Conservation (phyloP, 2,888 invertebrate species). For the Plagodis pulveraria region DNA sequence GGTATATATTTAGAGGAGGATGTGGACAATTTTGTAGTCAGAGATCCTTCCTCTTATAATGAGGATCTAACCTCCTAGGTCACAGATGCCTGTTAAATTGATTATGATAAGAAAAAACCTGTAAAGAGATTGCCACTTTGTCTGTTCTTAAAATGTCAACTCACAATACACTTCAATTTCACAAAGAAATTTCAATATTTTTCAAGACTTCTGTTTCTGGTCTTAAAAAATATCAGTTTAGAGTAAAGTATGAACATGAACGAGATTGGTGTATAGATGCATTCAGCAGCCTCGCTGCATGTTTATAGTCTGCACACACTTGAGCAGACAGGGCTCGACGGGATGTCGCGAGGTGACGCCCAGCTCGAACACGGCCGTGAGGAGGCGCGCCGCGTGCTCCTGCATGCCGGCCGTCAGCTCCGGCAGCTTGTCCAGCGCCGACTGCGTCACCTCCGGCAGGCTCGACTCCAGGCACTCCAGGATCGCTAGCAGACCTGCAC, state of each 20-base stretch:
- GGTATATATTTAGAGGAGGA: too few species aligned
- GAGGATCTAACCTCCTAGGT: too few species aligned
- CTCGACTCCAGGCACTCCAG: constrained; percentile 92
- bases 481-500: constrained; percentile 89
- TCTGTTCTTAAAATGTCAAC: too few species aligned
- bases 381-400: constrained; percentile 92
- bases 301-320: constrained; percentile 92
- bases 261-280: too few species aligned
- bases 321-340: constrained; percentile 90
- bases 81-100: too few species aligned
- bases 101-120: too few species aligned
- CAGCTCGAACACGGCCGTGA: constrained; percentile 92
- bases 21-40: too few species aligned
- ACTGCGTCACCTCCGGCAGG: constrained; percentile 91
- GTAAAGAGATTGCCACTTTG: too few species aligned
- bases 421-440: constrained; percentile 92
- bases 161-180: too few species aligned
- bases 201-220: not conserved
- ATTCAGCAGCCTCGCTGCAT: constrained; percentile 91
- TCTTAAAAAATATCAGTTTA: not conserved
- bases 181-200: not conserved
- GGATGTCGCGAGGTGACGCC: constrained; percentile 92
- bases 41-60: too few species aligned
- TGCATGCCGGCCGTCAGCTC: constrained; percentile 93
- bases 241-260: not conserved